Conservation (phyloP, 1,140 invertebrate species). For the Scaptomyza hsui region DNA sequence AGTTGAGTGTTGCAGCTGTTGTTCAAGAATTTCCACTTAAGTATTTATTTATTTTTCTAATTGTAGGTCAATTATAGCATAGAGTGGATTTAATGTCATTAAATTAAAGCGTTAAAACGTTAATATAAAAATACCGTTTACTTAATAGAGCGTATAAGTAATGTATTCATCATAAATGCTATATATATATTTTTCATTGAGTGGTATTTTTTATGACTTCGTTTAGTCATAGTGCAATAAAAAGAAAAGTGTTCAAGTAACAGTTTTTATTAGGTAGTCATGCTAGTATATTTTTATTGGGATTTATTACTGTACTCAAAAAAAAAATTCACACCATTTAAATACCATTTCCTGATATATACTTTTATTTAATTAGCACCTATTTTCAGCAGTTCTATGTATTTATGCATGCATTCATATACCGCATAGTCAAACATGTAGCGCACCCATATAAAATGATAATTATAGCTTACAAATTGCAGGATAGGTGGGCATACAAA, state of each 20-base stretch:
- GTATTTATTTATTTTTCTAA: constrained; percentile 1
- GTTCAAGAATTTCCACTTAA: not conserved
- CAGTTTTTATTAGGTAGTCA: too few relatives aligned
- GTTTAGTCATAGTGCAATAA: not conserved
- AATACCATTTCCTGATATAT: not conserved
- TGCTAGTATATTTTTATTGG: too few relatives aligned
- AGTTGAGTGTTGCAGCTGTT: not conserved
- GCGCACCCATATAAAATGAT: constrained; percentile 43
- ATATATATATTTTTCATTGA: not conserved
- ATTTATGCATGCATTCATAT: constrained; percentile 13
- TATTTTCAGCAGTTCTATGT: constrained; percentile 10
- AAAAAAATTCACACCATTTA: not conserved
- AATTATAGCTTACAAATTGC: constrained; percentile 69
- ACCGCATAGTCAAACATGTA: constrained; percentile 18
- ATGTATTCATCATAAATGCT: not conserved
- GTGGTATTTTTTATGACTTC: too few relatives aligned
- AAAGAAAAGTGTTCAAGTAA: not conserved
- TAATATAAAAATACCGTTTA: not conserved
- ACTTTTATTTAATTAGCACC: constrained; percentile 41
- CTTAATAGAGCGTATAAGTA: constrained; percentile 7
- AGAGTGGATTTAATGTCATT: not conserved
- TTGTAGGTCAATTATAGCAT: not conserved
- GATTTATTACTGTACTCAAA: not conserved
- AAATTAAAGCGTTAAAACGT: constrained; percentile 1
- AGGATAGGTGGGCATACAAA: constrained; percentile 42